Conservation (phyloP, 2,888 invertebrate genomes). For the Chironomus riparius region DNA sequence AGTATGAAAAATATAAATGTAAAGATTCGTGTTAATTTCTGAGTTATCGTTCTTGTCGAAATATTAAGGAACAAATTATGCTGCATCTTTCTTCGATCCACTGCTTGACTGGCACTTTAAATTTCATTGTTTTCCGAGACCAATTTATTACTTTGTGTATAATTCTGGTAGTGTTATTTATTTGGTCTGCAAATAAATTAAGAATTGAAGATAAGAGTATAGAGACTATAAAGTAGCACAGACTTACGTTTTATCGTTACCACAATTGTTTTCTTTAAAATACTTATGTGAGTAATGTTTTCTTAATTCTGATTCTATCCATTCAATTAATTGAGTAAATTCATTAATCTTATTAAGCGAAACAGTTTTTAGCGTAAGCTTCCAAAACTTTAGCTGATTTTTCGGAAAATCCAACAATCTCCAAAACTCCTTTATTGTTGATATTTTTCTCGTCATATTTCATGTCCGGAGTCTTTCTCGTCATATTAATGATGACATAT, state of each 20-base stretch:
- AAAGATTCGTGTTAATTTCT: too few relatives aligned
- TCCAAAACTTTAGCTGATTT: neutral
- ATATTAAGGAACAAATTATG: too few relatives aligned
- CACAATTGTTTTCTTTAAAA: neutral
- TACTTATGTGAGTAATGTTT: neutral
- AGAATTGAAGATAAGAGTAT: neutral
- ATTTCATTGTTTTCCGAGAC: too few relatives aligned
- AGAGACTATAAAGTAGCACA: neutral
- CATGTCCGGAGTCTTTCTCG: neutral
- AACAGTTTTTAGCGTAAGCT: neutral
- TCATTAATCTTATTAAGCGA: slow-evolving; percentile 5
- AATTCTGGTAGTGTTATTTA: too few relatives aligned
- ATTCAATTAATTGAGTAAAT: neutral
- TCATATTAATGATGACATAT: slow-evolving; percentile 8
- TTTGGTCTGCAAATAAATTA: too few relatives aligned
- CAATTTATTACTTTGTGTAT: too few relatives aligned
- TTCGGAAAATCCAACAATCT: slow-evolving; percentile 8
- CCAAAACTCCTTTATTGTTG: slow-evolving; percentile 4
- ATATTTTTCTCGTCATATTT: neutral
- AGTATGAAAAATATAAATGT: too few relatives aligned
- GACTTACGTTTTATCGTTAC: neutral
- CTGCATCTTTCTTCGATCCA: too few relatives aligned
- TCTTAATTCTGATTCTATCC: neutral
- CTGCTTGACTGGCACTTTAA: too few relatives aligned
- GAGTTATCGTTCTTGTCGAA: too few relatives aligned